These are phyloP conservation scores for Fragum sueziense DNA, from an alignment of 2,888 invertebrate genomes.

Conservation along the genomic window DNA sequence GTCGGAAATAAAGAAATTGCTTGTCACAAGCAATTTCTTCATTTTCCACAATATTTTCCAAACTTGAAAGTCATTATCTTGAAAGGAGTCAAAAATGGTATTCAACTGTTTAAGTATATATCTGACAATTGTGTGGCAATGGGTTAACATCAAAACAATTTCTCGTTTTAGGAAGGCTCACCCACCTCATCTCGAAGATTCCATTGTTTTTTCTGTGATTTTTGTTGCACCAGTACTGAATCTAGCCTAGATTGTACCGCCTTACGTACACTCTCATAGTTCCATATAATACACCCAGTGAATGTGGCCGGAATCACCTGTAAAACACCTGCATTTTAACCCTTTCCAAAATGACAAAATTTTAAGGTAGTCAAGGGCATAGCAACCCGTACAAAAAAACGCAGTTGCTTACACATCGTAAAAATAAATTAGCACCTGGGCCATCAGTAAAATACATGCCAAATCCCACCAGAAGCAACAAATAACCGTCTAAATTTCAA, in stretches of 20 bases:
- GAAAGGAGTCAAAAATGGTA: not conserved
- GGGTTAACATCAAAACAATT: not conserved
- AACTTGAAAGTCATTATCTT: not conserved
- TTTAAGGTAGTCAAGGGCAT: too few relatives aligned
- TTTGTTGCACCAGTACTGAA: not conserved
- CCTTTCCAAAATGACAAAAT: too few relatives aligned
- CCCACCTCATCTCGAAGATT: not conserved
- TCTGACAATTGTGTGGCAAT: not conserved
- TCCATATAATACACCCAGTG: slow-evolving; percentile 91
- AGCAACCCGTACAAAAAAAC: too few relatives aligned
- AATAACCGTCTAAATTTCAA: too few relatives aligned
- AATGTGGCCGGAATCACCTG: slow-evolving; percentile 84
- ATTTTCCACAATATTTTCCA: not conserved
- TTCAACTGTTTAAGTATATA: not conserved
- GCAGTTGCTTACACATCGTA: too few relatives aligned
- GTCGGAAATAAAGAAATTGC: too few relatives aligned
- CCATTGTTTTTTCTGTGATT: not conserved
- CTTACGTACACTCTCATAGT: slow-evolving; percentile 88
- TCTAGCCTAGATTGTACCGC: slow-evolving; percentile 21
- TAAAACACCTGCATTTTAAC: too few relatives aligned
- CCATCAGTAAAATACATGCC: too few relatives aligned
- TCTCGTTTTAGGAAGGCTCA: not conserved
- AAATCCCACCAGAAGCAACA: too few relatives aligned
- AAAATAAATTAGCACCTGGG: too few relatives aligned
- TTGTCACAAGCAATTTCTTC: too few relatives aligned